Evolutionary conservation across 2,797 vertebrate species (phyloP), one percentile per base, ranked within the genome.

Genomic region (Aeoliscus strigatus): DNA sequence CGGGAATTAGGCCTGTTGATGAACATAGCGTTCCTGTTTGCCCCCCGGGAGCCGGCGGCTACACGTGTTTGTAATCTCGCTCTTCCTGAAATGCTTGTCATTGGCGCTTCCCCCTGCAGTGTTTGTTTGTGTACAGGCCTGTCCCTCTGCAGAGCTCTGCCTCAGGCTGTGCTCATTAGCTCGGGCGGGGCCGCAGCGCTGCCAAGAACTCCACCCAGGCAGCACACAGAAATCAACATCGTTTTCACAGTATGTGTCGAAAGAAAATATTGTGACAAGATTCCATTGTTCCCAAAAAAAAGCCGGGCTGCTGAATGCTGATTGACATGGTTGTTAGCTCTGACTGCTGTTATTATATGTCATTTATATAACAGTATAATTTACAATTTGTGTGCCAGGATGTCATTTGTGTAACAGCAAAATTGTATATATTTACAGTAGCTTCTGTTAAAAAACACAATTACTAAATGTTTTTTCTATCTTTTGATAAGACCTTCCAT

Each of bases 1-100:
- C 50, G 47, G 27, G 44, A 64, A 65, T 66, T 50, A 73, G 50
- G 52, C 39, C 55, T 18, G 36, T 4, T 6, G 15, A 32, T 53
- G 60, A 70, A 70, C 53, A 34, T 2, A 1, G 1, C 31, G 40
- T 74, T 47, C 57, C 49, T 43, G 27, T 7, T 0, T 14, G 41
- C 43, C 37, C 38, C 34, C 0, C 8, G 30, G 15, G 46, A n/a
- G 27, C 32, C 51, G 33, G 5, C 18, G 7, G 27, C 34, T 28
- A 55, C 70, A 75, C 50, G 21, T 73, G 75, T 73, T 74, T 48
- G 49, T 60, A 70, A 68, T 74, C 62, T 46, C 17, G 24, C 14
- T 27, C 54, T 68, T 71, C 63, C 60, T 54, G 63, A 52, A 28
- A 43, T 14, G 34, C 0, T 38, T 29, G 5, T 60, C 35, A 13